A percentile compares a stretch with the other conserved stretches of the same genome.
phyloP scores from a whole-genome alignment of 2,113 vertebrate genomes.

The Cardinalis cardinalis region DNA sequence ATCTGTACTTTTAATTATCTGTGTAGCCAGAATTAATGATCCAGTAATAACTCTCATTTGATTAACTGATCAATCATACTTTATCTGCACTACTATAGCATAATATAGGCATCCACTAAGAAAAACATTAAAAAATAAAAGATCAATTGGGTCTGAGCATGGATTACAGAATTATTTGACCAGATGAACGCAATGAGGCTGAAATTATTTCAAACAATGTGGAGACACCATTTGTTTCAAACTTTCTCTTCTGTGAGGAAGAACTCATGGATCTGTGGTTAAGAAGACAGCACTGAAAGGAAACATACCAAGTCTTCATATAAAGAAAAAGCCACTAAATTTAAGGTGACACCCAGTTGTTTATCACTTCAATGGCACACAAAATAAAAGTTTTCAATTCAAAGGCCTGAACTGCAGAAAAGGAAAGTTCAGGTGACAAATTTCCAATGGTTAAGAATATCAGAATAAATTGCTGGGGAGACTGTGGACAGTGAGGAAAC shows the following conservation, averaged over 20 bases:
- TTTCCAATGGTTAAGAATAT: not conserved
- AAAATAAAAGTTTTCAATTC: not conserved
- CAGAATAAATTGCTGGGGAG: not conserved
- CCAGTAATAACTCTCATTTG: constrained; percentile 42
- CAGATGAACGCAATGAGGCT: constrained; percentile 45
- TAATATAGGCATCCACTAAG: not conserved
- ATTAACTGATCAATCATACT: constrained; percentile 30
- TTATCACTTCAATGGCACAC: not conserved
- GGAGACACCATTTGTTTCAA: constrained; percentile 6
- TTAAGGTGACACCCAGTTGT: not conserved
- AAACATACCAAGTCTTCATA: not conserved
- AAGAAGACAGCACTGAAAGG: not conserved
- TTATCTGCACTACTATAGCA: not conserved
- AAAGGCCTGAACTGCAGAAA: not conserved
- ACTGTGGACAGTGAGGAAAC: not conserved
- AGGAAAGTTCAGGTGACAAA: not conserved
- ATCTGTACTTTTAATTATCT: constrained; percentile 39
- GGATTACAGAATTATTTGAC: constrained; percentile 67
- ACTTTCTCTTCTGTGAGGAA: not conserved
- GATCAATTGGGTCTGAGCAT: not conserved
- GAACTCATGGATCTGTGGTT: not conserved
- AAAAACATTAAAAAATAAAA: constrained; percentile 5
- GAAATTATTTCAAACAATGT: constrained; percentile 52
- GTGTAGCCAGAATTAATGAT: constrained; percentile 69
- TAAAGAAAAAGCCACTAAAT: not conserved